Conservation (phyloP, 2,888 invertebrate species). For the Ischnura elegans region DNA sequence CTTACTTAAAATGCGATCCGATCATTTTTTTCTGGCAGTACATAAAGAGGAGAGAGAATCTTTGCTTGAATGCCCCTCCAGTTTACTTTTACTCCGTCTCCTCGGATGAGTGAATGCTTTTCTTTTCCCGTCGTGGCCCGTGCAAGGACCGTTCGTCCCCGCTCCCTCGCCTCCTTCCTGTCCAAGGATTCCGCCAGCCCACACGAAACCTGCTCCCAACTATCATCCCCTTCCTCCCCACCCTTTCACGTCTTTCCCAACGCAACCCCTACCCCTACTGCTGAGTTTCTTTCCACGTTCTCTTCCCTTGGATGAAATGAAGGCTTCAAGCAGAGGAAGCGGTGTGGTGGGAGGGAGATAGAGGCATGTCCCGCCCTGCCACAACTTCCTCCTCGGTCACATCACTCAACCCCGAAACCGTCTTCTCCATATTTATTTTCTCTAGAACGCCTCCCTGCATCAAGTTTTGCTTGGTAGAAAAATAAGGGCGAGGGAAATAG, state of each 20-base stretch:
- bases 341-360: not conserved
- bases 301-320: slow-evolving; percentile 41
- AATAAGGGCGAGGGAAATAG: not conserved
- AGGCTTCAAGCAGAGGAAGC: not conserved
- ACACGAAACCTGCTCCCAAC: not conserved
- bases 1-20: too few relatives aligned
- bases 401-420: slow-evolving; percentile 37
- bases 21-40: too few relatives aligned
- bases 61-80: not conserved
- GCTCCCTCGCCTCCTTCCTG: too few relatives aligned
- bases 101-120: not conserved
- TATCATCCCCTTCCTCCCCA: not conserved
- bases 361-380: slow-evolving; percentile 30
- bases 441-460: slow-evolving; percentile 6
- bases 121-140: not conserved
- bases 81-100: not conserved
- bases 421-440: slow-evolving; percentile 58
- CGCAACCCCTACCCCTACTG: not conserved
- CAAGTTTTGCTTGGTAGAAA: not conserved
- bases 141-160: not conserved
- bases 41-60: not conserved
- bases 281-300: not conserved
- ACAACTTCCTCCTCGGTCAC: slow-evolving; percentile 52
- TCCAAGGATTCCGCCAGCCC: too few relatives aligned
- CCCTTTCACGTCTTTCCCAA: not conserved